Base-by-base conservation (phyloP, 30 jellyfish, hydroid and myxozoan species). In the Haliclystus octoradiatus region DNA sequence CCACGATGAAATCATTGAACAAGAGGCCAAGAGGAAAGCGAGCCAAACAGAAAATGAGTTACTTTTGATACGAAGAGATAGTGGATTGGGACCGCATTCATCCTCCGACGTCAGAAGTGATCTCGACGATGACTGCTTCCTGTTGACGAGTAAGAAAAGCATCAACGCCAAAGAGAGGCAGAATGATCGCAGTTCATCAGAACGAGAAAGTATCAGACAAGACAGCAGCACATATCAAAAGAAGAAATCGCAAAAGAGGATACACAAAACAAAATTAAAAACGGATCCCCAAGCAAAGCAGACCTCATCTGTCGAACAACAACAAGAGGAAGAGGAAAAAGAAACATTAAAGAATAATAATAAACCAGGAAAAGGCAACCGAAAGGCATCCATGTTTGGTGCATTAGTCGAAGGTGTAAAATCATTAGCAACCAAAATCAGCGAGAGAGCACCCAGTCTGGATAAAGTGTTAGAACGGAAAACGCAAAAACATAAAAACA, bases 51-150 rank as follows among this genome's bases (percentile, higher is more conserved):
- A 40, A 9, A 40, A 40, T 40, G 57, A 40, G 14, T 19, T 40
- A 19, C 57, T 40, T 9, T 19, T 40, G 57, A 19, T 40, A 9
- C 14, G 57, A 60, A 31, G 96, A 68, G 98, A 90, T 33, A 90
- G 98, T 77, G 98, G 98, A 15, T 76, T 90, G 7, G 98, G 98
- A 27, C 81, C 67, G 34, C 70, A 88, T 15, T 88, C 97, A 1
- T 75, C 93, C 1, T 80, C 97, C 9, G 97, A 88, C 28, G 88
- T 85, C 26, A 71, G 84, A 33, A 88, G 97, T 35, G 97, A 88
- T 74, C 73, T 66, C n/a, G 97, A 88, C 61, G 97, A 88, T 2
- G 97, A 88, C 57, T 19, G 9, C 57, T 40, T 40, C 19, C 64
- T 28, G 69, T 75, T 2, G 69, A 60, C 2, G 52, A 33, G 64